Base-by-base conservation (phyloP, 2,888 invertebrate species). In the Conus canariensis region DNA sequence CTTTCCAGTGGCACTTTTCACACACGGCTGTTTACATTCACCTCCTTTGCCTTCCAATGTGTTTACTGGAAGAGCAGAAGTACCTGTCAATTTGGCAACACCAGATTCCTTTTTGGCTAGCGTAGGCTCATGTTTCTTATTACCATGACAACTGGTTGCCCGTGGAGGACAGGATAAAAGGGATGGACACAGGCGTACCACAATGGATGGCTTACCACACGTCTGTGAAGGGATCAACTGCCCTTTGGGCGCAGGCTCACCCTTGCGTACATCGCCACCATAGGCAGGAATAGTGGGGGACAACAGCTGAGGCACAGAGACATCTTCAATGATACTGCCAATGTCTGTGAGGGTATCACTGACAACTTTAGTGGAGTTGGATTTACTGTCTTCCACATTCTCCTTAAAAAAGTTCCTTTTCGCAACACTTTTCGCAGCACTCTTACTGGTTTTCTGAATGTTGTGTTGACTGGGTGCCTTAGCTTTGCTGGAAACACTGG, bases 211-310 rank as follows among this genome's bases (percentile, higher is more conserved):
- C 45, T 88, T 90, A 64, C 90, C 88, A 77, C 88, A 56, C 12
- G 86, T 80, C 25, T 74, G 45, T n/a, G 87, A 60, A 19, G 90
- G 88, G 19, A 88, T 64, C 56, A 85, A 74, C 45, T 45, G 83
- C 7, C 19, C 12, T 5, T 58, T 58, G 56, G 80, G 12, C 30
- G 10, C 7, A 22, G 80, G 16, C 22, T 83, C 59, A 59, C 10
- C n/a, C 82, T 88, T 88, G n/a, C 3, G 19, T 5, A 25, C 22
- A 10, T 82, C 9, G 12, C 30, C 64, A 60, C 30, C 22, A 16
- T 9, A 16, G 59, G 60, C 25, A 9, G 90, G 60, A 80, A 82
- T 90, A n/a, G 87, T 90, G 5, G 91, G 91, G 82, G 91, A 91
- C 45, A 91, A 85, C 19, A 91, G 19, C 58, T 22, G 22, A 12